phyloP scores from a whole-genome alignment of 2,888 invertebrate genomes.

The Microplitis manilae region DNA sequence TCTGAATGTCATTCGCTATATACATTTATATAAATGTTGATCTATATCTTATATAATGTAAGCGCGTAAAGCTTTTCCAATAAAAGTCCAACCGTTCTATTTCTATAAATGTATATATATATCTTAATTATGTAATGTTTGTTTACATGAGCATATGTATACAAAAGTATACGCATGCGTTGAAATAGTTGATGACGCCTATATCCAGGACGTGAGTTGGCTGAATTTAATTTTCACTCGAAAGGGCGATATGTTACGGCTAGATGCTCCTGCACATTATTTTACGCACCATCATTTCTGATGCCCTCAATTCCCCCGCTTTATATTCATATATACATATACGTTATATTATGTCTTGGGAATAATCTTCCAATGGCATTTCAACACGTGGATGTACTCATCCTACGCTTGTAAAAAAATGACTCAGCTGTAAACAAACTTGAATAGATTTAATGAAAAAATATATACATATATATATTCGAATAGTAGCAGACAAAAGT shows the following conservation, averaged over 20 bases:
- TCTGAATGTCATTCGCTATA: too few relatives aligned
- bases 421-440: neutral
- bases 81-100: constrained; percentile 41
- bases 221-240: constrained; percentile 14
- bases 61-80: too few relatives aligned
- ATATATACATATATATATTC: too few relatives aligned
- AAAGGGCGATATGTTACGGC: constrained; percentile 24
- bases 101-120: neutral
- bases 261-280: constrained; percentile 32
- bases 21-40: too few relatives aligned
- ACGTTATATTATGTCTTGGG: neutral
- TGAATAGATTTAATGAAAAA: neutral
- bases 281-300: constrained; percentile 30
- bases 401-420: neutral
- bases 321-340: constrained; percentile 11
- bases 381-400: neutral
- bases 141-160: constrained; percentile 44
- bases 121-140: constrained; percentile 54
- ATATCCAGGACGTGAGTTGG: constrained; percentile 26
- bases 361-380: neutral
- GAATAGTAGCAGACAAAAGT: too few relatives aligned
- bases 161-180: constrained; percentile 19
- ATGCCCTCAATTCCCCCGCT: constrained; percentile 26
- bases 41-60: too few relatives aligned
- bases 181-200: constrained; percentile 37